Conservation (phyloP, 2,888 invertebrate genomes). For the Nomada ruficornis region DNA sequence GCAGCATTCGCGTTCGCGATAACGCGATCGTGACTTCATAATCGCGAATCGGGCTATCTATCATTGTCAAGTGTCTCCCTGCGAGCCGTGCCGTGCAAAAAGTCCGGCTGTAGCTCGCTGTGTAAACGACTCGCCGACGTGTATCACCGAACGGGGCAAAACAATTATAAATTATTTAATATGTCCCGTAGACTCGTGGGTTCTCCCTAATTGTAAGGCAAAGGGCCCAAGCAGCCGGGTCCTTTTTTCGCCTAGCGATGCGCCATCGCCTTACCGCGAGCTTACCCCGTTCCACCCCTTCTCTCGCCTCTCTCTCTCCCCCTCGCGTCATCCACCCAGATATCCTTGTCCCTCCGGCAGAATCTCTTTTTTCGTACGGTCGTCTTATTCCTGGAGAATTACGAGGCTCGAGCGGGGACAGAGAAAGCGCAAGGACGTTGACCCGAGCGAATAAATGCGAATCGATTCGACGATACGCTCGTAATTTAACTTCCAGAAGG, state of each 20-base stretch:
- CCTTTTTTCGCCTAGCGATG: slow-evolving; percentile 65
- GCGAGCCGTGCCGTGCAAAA: slow-evolving; percentile 56
- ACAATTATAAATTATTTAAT: slow-evolving; percentile 79
- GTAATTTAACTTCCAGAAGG: slow-evolving; percentile 59
- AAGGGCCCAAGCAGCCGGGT: slow-evolving; percentile 55
- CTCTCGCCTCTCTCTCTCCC: slow-evolving; percentile 33
- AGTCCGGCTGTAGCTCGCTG: slow-evolving; percentile 66
- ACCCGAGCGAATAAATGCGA: slow-evolving; percentile 58
- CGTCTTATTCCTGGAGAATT: slow-evolving; percentile 66
- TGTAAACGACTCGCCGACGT: slow-evolving; percentile 73
- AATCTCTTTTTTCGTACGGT: slow-evolving; percentile 48
- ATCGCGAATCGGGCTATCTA: slow-evolving; percentile 69
- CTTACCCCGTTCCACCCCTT: slow-evolving; percentile 38
- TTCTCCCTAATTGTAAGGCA: slow-evolving; percentile 73
- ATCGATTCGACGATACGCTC: slow-evolving; percentile 60
- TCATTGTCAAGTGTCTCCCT: slow-evolving; percentile 68
- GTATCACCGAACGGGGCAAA: slow-evolving; percentile 71
- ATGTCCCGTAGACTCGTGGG: slow-evolving; percentile 65
- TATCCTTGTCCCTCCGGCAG: slow-evolving; percentile 16
- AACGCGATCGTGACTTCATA: slow-evolving; percentile 70
- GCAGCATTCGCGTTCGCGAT: slow-evolving; percentile 15
- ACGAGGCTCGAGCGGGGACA: slow-evolving; percentile 43
- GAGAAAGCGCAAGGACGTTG: slow-evolving; percentile 37
- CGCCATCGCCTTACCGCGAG: slow-evolving; percentile 16
- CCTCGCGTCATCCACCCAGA: background rate